Percentiles rank a stretch among this genome's conserved stretches.
phyloP scores from a whole-genome alignment of 2,888 invertebrate species.

The Quadroppia sp. region DNA sequence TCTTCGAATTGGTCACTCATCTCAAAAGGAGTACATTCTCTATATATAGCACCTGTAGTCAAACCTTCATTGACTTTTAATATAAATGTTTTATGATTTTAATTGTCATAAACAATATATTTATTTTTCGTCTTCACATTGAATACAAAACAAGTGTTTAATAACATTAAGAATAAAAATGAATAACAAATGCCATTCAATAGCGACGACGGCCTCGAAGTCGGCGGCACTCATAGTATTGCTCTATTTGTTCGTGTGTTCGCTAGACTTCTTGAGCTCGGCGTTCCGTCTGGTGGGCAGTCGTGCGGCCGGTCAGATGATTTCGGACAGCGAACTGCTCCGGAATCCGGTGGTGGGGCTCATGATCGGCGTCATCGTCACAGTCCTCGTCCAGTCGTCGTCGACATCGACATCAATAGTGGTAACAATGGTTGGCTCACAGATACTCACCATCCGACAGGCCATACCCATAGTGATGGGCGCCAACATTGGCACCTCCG shows the following conservation, averaged over 20 bases:
- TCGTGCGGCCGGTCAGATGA: constrained; percentile 53
- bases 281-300: constrained; percentile 54
- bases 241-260: constrained; percentile 55
- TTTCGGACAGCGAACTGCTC: constrained; percentile 54
- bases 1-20: too few species aligned
- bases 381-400: constrained; percentile 58
- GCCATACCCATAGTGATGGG: constrained; percentile 60
- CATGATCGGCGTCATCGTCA: constrained; percentile 59
- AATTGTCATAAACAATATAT: too few species aligned
- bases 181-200: too few species aligned
- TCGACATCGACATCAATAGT: constrained; percentile 57
- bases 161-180: too few species aligned
- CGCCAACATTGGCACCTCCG: constrained; percentile 59
- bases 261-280: constrained; percentile 53
- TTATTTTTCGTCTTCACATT: too few species aligned
- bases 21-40: too few species aligned
- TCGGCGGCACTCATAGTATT: constrained; percentile 49
- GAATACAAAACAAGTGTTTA: too few species aligned
- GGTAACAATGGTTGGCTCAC: constrained; percentile 54
- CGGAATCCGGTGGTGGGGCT: constrained; percentile 58
- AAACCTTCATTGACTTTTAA: too few species aligned
- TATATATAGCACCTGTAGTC: too few species aligned
- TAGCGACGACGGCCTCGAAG: constrained; percentile 49
- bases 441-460: constrained; percentile 52
- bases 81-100: too few species aligned